phyloP scores from a whole-genome alignment of 2,888 invertebrate genomes.

The Dendrolimus pini region DNA sequence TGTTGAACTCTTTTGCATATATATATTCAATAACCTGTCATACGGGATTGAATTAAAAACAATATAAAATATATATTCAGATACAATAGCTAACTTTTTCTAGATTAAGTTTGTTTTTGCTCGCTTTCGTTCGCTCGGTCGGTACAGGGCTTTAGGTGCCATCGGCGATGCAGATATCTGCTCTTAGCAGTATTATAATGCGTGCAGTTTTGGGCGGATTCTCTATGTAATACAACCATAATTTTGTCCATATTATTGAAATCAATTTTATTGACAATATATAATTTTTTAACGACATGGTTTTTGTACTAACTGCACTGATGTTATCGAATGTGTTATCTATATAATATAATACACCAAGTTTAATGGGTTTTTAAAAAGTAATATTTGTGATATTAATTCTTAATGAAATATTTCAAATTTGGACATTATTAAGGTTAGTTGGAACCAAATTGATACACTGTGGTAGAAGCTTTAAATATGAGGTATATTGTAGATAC shows the following conservation, averaged over 20 bases:
- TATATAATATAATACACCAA: too few relatives aligned
- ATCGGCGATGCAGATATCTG: slow-evolving; percentile 9
- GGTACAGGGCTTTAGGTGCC: not conserved
- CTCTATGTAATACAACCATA: not conserved
- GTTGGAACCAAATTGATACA: not conserved
- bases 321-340: too few relatives aligned
- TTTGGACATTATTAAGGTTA: not conserved
- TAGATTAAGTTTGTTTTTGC: not conserved
- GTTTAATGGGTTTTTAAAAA: too few relatives aligned
- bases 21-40: too few relatives aligned
- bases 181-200: slow-evolving; percentile 52
- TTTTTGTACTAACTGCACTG: too few relatives aligned
- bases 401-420: not conserved
- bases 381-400: too few relatives aligned
- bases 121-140: not conserved
- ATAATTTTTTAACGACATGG: not conserved
- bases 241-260: slow-evolving; percentile 3
- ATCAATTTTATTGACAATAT: slow-evolving; percentile 3
- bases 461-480: slow-evolving; percentile 4
- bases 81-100: too few relatives aligned
- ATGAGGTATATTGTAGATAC: slow-evolving; percentile 1
- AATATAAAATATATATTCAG: too few relatives aligned
- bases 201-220: slow-evolving; percentile 38
- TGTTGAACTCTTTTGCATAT: too few relatives aligned
- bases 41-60: too few relatives aligned